Conservation (phyloP, 1,140 invertebrate species). For the Homalodisca vitripennis region DNA sequence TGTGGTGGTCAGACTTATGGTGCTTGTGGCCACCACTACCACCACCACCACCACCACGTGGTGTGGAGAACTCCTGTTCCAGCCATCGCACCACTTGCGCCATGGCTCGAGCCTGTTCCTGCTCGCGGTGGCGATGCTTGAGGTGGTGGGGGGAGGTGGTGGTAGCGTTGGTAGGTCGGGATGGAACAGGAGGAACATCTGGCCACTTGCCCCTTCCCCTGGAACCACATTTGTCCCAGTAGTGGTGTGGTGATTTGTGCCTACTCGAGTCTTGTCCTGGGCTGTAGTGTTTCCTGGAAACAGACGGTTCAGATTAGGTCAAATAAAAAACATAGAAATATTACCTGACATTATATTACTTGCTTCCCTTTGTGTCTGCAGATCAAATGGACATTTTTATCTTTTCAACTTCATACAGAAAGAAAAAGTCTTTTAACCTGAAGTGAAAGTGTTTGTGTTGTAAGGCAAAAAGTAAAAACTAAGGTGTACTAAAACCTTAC, state of each 20-base stretch:
- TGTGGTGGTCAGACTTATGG: conserved; percentile 23
- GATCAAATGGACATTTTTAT: too few relatives aligned
- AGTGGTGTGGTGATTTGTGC: conserved; percentile 37
- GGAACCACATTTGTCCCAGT: conserved; percentile 23
- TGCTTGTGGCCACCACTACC: conserved; percentile 27
- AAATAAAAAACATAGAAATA: too few relatives aligned
- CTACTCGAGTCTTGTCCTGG: conserved; percentile 33
- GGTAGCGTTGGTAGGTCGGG: conserved; percentile 43
- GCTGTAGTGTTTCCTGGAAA: conserved; percentile 47
- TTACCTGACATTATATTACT: too few relatives aligned
- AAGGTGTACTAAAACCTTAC: too few relatives aligned
- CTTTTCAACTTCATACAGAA: too few relatives aligned
- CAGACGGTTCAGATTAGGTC: background rate
- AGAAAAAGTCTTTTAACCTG: too few relatives aligned
- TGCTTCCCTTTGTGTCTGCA: too few relatives aligned
- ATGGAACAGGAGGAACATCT: conserved; percentile 42
- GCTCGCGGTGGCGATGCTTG: conserved; percentile 64
- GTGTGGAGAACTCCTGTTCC: conserved; percentile 54
- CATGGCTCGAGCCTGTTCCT: conserved; percentile 69
- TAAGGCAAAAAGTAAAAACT: too few relatives aligned
- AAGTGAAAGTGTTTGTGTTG: too few relatives aligned
- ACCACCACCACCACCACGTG: conserved; percentile 31
- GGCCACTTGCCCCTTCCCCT: conserved; percentile 37
- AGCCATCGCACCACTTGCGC: conserved; percentile 61
- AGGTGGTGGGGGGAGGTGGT: conserved; percentile 55